phyloP scores from a whole-genome alignment of 2,888 invertebrate genomes.

The Lymantria monacha region DNA sequence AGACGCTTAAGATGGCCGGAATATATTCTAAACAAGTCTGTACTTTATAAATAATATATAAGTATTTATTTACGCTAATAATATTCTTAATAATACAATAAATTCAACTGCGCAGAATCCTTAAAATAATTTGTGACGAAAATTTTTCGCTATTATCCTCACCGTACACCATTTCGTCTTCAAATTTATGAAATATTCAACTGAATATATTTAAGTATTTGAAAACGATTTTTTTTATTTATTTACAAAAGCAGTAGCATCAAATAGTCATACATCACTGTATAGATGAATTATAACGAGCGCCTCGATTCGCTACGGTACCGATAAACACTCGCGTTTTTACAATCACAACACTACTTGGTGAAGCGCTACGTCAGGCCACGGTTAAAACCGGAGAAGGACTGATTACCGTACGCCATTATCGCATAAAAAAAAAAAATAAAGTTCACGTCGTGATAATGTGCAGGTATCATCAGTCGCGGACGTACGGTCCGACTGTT shows the following conservation, averaged over 20 bases:
- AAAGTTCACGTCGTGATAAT: constrained; percentile 38
- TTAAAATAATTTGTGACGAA: too few species aligned
- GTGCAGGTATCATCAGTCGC: constrained; percentile 32
- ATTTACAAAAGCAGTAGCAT: too few species aligned
- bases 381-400: constrained; percentile 46
- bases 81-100: too few species aligned
- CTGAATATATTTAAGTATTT: neutral
- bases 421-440: constrained; percentile 66
- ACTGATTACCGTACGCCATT: constrained; percentile 58
- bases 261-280: neutral
- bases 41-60: too few species aligned
- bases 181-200: neutral
- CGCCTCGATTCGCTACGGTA: constrained; percentile 13
- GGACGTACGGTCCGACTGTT: constrained; percentile 13
- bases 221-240: neutral
- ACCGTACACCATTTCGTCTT: too few species aligned
- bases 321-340: constrained; percentile 19
- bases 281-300: neutral
- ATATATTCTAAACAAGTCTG: too few species aligned
- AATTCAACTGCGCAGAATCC: too few species aligned
- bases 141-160: too few species aligned
- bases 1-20: too few species aligned
- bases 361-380: constrained; percentile 45
- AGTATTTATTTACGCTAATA: too few species aligned
- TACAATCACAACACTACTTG: constrained; percentile 24